A percentile compares a stretch with the other conserved stretches of the same genome.
phyloP scores from a whole-genome alignment of 1,140 invertebrate genomes.

The Lerema accius region DNA sequence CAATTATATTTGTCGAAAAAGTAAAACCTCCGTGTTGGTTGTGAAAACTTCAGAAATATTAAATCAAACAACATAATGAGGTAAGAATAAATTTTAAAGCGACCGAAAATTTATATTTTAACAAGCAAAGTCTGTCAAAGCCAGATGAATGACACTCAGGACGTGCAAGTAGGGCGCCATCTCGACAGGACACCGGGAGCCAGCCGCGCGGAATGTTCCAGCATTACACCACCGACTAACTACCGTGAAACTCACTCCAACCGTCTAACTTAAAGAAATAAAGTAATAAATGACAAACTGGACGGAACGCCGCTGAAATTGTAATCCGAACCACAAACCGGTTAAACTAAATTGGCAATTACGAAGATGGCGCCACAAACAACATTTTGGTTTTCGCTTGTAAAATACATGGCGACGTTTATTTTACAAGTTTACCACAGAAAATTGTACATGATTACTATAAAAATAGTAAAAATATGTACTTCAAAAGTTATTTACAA shows the following conservation, averaged over 20 bases:
- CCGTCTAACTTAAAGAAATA: not conserved
- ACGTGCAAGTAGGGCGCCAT: not conserved
- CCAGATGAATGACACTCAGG: not conserved
- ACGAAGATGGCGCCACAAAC: not conserved
- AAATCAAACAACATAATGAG: not conserved
- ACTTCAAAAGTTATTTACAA: too few species aligned
- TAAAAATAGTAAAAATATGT: too few species aligned
- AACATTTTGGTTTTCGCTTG: too few species aligned
- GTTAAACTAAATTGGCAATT: not conserved
- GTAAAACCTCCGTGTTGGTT: not conserved
- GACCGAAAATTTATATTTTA: conserved; percentile 6
- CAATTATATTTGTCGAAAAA: too few species aligned
- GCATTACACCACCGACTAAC: not conserved
- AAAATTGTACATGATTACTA: too few species aligned
- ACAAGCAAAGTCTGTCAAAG: conserved; percentile 5
- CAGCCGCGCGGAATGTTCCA: not conserved
- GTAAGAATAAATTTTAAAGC: not conserved
- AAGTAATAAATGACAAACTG: not conserved
- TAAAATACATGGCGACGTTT: too few species aligned
- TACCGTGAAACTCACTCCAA: not conserved
- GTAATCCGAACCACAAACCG: not conserved
- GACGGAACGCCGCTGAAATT: not conserved
- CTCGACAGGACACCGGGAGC: not conserved
- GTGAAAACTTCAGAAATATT: not conserved
- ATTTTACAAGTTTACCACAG: too few species aligned